A percentile compares a stretch with the other conserved stretches of the same genome.
Evolutionary conservation across 2,113 vertebrate species (phyloP).

Genomic region (Danionella cerebrum): DNA sequence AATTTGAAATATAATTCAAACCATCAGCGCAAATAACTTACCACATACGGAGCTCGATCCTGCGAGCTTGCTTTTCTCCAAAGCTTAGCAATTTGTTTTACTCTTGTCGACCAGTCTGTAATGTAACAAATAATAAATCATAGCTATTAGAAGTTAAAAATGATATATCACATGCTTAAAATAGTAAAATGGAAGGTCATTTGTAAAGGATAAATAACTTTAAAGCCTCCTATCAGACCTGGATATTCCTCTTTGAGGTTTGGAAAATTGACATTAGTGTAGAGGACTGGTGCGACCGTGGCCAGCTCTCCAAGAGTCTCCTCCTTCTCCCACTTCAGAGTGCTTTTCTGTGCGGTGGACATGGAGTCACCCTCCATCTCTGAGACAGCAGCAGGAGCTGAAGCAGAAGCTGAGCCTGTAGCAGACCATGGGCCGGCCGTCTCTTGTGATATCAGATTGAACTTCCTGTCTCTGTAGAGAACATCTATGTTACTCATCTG

Average conservation of each 20-base stretch:
- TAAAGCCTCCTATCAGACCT: conserved; percentile 55
- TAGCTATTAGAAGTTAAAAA: not conserved
- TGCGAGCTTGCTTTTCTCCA: conserved; percentile 98
- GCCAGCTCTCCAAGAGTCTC: conserved; percentile 89
- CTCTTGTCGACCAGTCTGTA: conserved; percentile 90
- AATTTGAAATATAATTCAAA: no score
- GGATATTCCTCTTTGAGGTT: conserved; percentile 86
- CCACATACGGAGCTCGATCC: conserved; percentile 93
- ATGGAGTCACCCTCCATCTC: conserved; percentile 83
- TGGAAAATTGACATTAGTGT: conserved; percentile 91
- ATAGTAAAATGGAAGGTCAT: not conserved
- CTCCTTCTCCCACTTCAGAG: conserved; percentile 97
- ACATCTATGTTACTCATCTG: no score
- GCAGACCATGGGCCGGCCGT: conserved; percentile 71
- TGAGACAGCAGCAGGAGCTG: conserved; percentile 61
- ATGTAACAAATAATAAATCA: conserved; percentile 32
- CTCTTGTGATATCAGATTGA: conserved; percentile 75
- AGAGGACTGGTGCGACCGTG: conserved; percentile 91
- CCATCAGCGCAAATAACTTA: no score
- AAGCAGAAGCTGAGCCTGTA: conserved; percentile 47
- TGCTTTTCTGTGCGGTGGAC: conserved; percentile 89
- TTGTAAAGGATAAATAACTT: not conserved
- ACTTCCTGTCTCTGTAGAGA: conserved; percentile 80
- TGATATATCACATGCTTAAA: not conserved
- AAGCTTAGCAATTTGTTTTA: conserved; percentile 94